Conservation (phyloP, 2,797 vertebrate species). For the Phrynocephalus forsythii region DNA sequence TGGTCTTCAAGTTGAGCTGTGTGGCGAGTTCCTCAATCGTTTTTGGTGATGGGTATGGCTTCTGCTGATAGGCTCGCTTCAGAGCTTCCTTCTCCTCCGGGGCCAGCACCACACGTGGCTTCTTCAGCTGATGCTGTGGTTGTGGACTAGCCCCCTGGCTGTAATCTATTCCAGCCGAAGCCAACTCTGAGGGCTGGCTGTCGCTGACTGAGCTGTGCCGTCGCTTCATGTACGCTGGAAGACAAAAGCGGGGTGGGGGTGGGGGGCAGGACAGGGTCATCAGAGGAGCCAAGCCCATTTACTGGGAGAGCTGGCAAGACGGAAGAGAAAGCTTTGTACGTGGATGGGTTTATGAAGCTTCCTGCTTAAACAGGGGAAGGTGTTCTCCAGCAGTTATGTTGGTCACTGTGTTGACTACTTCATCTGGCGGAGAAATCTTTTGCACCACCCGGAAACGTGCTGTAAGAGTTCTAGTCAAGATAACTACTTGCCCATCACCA, state of each 20-base stretch:
- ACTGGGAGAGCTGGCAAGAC: neutral
- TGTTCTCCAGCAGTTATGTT: no score
- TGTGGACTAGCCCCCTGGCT: conserved; percentile 90
- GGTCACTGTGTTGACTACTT: neutral
- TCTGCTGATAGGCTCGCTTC: conserved; percentile 98
- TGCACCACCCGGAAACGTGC: neutral
- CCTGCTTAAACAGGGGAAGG: neutral
- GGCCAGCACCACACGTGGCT: conserved; percentile 94
- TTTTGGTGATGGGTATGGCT: conserved; percentile 99
- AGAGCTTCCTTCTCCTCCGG: conserved; percentile 94
- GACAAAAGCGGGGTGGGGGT: conserved; percentile 38
- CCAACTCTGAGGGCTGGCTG: conserved; percentile 86
- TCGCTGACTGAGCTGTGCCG: conserved; percentile 94
- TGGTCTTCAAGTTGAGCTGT: conserved; percentile 99
- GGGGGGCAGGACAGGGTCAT: neutral
- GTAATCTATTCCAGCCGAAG: conserved; percentile 84
- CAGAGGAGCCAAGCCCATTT: neutral
- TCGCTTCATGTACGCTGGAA: conserved; percentile 94
- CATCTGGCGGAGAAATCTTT: neutral
- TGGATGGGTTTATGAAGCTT: neutral
- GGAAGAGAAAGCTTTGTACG: neutral
- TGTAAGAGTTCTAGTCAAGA: no score
- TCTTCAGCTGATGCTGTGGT: conserved; percentile 94
- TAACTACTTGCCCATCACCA: neutral
- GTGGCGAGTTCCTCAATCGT: conserved; percentile 99